Percentiles rank a stretch among this genome's conserved stretches.
These are phyloP conservation scores for Euwallacea fornicatus DNA, from an alignment of 1,140 invertebrate genomes.

Conservation along the genomic window DNA sequence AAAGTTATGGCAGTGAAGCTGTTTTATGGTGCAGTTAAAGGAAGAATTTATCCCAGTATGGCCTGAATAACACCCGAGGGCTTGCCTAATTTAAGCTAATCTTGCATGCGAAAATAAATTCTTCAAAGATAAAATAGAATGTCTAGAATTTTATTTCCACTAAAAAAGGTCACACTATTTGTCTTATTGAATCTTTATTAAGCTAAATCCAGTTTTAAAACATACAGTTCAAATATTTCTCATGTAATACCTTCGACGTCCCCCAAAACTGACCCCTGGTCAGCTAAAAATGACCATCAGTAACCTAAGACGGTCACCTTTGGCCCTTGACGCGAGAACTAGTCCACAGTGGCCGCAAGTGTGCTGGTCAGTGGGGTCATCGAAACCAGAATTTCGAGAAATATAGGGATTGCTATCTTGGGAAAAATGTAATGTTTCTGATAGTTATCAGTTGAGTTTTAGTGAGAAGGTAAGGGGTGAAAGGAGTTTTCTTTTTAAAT, in stretches of 20 bases:
- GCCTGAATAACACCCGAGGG: too few species aligned
- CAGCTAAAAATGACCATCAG: conserved; percentile 12
- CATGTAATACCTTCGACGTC: background rate
- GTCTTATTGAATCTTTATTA: too few species aligned
- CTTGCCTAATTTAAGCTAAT: too few species aligned
- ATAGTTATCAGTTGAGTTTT: background rate
- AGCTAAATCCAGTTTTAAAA: too few species aligned
- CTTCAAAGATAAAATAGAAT: too few species aligned
- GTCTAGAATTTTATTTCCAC: too few species aligned
- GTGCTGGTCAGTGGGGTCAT: background rate
- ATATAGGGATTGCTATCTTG: background rate
- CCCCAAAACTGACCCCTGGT: conserved; percentile 9
- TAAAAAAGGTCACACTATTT: too few species aligned
- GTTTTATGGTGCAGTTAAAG: too few species aligned
- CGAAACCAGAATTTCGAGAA: conserved; percentile 11
- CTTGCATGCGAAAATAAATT: too few species aligned
- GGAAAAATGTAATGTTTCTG: conserved; percentile 1
- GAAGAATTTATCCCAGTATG: too few species aligned
- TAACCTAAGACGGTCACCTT: background rate
- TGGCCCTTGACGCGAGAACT: background rate
- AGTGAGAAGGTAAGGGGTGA: too few species aligned
- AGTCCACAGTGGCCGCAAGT: conserved; percentile 2
- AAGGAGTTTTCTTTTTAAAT: too few species aligned
- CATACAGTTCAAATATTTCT: background rate
- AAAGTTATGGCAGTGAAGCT: conserved; percentile 3